These are phyloP conservation scores for Microcebus jonahi DNA, from an alignment of 2,113 vertebrate genomes.

Conservation along the genomic window DNA sequence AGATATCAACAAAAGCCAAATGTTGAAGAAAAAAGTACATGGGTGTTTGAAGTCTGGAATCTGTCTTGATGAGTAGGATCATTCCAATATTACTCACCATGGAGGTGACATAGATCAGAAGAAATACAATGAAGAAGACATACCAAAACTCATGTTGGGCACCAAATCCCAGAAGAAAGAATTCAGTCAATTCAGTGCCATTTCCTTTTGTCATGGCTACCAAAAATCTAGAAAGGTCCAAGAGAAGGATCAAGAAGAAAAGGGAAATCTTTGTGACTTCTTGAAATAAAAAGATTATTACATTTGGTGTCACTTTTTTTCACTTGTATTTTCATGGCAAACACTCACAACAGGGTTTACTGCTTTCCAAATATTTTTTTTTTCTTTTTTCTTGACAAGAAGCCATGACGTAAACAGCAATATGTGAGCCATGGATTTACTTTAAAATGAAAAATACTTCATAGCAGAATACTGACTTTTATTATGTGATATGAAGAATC, in stretches of 20 bases:
- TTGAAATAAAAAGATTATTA: background rate
- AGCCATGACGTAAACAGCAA: background rate
- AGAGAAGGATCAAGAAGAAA: background rate
- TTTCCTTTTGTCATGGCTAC: slow-evolving; percentile 55
- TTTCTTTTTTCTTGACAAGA: background rate
- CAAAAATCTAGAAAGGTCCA: background rate
- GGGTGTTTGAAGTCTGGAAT: slow-evolving; percentile 71
- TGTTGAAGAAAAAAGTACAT: slow-evolving; percentile 78
- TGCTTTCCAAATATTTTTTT: background rate
- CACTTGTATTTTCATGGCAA: background rate
- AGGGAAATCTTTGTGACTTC: background rate
- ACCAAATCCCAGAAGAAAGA: slow-evolving; percentile 68
- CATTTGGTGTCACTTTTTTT: background rate
- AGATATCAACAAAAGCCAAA: slow-evolving; percentile 71
- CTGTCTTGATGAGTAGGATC: slow-evolving; percentile 66
- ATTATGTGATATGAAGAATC: background rate
- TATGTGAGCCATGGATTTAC: background rate
- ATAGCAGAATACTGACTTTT: background rate
- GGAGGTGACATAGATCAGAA: slow-evolving; percentile 54
- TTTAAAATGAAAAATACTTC: background rate
- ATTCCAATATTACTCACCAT: slow-evolving; percentile 69
- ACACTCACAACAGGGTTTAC: background rate
- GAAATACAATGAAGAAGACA: slow-evolving; percentile 62
- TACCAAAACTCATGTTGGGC: background rate
- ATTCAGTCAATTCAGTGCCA: slow-evolving; percentile 41